phyloP scores from a whole-genome alignment of 2,113 vertebrate species.

The Ciconia stormi region DNA sequence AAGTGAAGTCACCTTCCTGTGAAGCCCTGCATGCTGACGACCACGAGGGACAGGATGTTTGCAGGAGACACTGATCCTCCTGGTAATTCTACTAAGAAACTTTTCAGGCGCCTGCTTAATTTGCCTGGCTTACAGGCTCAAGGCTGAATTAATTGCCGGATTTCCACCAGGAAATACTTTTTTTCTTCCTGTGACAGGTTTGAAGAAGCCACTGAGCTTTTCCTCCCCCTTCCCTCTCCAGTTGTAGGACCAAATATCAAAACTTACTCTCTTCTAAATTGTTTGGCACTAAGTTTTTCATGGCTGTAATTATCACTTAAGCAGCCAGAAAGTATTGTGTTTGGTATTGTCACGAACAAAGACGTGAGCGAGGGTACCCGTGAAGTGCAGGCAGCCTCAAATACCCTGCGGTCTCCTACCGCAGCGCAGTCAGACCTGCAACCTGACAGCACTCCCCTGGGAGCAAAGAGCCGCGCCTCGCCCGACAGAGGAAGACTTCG shows the following conservation, averaged over 20 bases:
- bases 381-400: fast-evolving
- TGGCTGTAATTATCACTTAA: fast-evolving
- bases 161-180: background rate
- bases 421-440: fast-evolving
- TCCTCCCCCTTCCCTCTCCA: background rate
- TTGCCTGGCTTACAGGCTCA: background rate
- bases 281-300: fast-evolving
- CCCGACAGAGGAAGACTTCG: fast-evolving
- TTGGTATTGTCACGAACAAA: fast-evolving
- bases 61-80: background rate
- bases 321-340: fast-evolving
- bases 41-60: background rate
- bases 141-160: background rate
- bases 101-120: background rate
- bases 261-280: background rate
- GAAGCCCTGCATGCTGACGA: background rate
- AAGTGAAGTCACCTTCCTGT: background rate
- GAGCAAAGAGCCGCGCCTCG: fast-evolving
- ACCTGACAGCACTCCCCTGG: fast-evolving
- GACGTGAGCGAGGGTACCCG: fast-evolving
- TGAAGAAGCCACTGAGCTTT: background rate
- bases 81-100: background rate
- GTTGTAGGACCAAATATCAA: fast-evolving
- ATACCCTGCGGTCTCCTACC: fast-evolving
- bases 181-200: background rate